These are phyloP conservation scores for Esperia sulphurella DNA, from an alignment of 2,888 invertebrate genomes.

Conservation along the genomic window DNA sequence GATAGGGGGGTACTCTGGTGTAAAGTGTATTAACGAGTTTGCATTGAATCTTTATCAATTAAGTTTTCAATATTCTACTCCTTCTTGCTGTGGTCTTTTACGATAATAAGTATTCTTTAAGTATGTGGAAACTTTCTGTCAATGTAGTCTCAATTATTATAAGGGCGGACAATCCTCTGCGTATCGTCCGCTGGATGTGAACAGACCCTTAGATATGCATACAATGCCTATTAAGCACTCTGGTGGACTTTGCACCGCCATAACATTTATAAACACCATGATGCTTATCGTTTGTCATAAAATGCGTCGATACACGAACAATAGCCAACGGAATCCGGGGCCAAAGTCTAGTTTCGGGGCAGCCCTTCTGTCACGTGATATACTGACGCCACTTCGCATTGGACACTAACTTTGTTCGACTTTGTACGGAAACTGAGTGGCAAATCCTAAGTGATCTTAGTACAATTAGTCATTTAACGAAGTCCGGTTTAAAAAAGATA, in stretches of 20 bases:
- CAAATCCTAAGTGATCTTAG: background rate
- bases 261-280: background rate
- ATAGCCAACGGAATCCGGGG: slow-evolving; percentile 21
- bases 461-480: background rate
- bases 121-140: too few relatives aligned
- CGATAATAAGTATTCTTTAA: too few relatives aligned
- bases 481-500: slow-evolving; percentile 4
- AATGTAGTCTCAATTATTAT: too few relatives aligned
- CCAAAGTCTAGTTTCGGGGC: slow-evolving; percentile 24
- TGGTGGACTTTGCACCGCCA: background rate
- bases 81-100: too few relatives aligned
- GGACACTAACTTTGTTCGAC: background rate
- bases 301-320: background rate
- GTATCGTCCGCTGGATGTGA: too few relatives aligned
- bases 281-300: background rate
- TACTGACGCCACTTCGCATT: slow-evolving; percentile 1
- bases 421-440: background rate
- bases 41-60: too few relatives aligned
- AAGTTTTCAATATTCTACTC: too few relatives aligned
- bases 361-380: slow-evolving; percentile 4
- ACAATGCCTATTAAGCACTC: slow-evolving; percentile 3
- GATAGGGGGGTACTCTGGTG: too few relatives aligned
- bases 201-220: background rate
- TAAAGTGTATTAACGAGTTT: too few relatives aligned
- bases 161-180: too few relatives aligned